phyloP scores from a whole-genome alignment of 2,113 vertebrate species.

The Pteropus alecto region DNA sequence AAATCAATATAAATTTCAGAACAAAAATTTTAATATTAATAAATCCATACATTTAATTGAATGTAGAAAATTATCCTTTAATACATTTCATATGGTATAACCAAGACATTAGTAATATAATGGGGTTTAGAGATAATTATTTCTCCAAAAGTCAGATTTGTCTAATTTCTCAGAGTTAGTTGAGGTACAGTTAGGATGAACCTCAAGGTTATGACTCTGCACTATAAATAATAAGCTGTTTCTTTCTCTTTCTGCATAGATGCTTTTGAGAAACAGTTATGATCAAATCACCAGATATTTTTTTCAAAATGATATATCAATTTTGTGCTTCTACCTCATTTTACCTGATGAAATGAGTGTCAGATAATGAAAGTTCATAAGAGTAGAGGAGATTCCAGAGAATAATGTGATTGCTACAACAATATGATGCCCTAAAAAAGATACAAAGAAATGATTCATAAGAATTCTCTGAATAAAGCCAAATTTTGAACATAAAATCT shows the following conservation, averaged over 20 bases:
- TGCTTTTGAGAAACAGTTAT: not conserved
- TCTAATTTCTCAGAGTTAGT: not conserved
- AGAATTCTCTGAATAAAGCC: conserved; percentile 36
- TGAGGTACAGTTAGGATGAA: not conserved
- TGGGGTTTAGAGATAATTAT: not conserved
- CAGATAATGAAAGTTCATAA: conserved; percentile 12
- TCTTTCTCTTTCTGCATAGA: conserved; percentile 38
- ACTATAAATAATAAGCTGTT: not conserved
- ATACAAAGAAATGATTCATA: not conserved
- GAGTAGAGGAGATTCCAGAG: not conserved
- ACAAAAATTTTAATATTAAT: not conserved
- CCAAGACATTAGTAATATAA: not conserved
- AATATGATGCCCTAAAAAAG: not conserved
- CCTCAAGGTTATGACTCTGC: not conserved
- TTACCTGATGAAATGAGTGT: conserved; percentile 40
- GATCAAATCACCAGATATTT: conserved; percentile 35
- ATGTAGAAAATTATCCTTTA: not conserved
- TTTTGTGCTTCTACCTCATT: conserved; percentile 1
- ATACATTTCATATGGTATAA: not conserved
- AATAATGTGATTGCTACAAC: conserved; percentile 36
- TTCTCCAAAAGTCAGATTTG: not conserved
- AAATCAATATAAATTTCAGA: not conserved
- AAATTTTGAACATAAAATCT: conserved; percentile 39
- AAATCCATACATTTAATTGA: not conserved
- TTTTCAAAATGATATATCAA: not conserved